Percentiles rank a stretch among this genome's conserved stretches.
Evolutionary conservation across 23 tunicate species (phyloP).

Genomic region (Clavelina lepadiformis): DNA sequence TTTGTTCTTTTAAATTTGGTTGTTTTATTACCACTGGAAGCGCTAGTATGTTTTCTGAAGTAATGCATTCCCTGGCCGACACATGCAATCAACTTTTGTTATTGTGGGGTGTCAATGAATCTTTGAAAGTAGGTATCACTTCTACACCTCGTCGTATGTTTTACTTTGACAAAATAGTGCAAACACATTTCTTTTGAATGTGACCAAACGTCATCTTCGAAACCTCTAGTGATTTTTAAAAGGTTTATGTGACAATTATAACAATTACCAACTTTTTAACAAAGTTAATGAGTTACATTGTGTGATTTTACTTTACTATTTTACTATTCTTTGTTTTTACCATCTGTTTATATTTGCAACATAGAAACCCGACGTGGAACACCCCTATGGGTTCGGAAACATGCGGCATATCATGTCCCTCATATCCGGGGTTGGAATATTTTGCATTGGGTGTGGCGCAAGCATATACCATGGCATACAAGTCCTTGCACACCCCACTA

Average conservation of each 20-base stretch:
- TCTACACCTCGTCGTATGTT: no score
- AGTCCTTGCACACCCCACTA: constrained; percentile 39
- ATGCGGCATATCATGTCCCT: constrained; percentile 94
- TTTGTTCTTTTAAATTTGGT: constrained; percentile 57
- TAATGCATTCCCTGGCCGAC: constrained; percentile 88
- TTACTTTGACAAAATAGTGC: no score
- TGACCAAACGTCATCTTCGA: no score
- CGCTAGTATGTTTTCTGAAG: constrained; percentile 93
- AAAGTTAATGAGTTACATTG: constrained; percentile 1
- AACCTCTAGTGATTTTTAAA: no score
- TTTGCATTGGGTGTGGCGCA: constrained; percentile 89
- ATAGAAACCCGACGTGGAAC: constrained; percentile 78
- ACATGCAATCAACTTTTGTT: constrained; percentile 81
- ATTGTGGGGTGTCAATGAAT: constrained; percentile 85
- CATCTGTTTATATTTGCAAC: neutral
- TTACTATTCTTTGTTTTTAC: constrained; percentile 4
- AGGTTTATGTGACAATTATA: no score
- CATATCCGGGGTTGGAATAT: constrained; percentile 94
- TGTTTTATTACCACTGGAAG: constrained; percentile 79
- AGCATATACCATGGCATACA: constrained; percentile 82
- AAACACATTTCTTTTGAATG: no score
- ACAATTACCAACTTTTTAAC: no score
- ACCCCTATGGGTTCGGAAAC: constrained; percentile 92
- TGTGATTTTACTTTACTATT: neutral
- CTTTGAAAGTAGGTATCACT: constrained; percentile 45